These are phyloP conservation scores for Parotocinclus haroldoi DNA, from an alignment of 2,797 vertebrate species.

Conservation along the genomic window DNA sequence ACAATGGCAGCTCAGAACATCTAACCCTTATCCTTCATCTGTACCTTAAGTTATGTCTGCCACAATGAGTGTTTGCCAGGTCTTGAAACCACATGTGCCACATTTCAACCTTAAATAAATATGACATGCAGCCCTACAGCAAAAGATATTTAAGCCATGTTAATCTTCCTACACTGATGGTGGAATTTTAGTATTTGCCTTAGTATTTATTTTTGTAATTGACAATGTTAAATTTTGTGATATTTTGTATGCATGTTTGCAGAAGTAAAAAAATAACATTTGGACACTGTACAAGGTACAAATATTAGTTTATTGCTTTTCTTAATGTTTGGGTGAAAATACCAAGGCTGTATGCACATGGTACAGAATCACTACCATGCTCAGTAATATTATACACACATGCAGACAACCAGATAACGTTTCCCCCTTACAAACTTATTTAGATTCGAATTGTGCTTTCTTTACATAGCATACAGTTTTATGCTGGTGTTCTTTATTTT, in stretches of 20 bases:
- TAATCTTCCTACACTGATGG: constrained; percentile 60
- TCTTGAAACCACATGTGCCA: constrained; percentile 54
- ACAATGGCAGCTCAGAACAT: constrained; percentile 46
- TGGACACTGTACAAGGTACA: constrained; percentile 55
- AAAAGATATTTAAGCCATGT: constrained; percentile 59
- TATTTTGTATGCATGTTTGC: constrained; percentile 60
- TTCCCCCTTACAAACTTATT: not conserved
- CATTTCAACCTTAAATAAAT: constrained; percentile 57
- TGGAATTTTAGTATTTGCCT: constrained; percentile 58
- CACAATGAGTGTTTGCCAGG: constrained; percentile 58
- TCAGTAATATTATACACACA: constrained; percentile 25
- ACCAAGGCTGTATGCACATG: constrained; percentile 38
- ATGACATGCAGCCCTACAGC: constrained; percentile 64
- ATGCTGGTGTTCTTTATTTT: too few species aligned
- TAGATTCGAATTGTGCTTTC: not conserved
- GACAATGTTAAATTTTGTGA: constrained; percentile 66
- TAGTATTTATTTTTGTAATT: too few species aligned
- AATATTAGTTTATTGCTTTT: constrained; percentile 55
- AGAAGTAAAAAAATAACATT: constrained; percentile 52
- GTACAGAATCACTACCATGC: constrained; percentile 48
- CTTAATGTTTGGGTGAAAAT: constrained; percentile 50
- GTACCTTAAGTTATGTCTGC: constrained; percentile 39
- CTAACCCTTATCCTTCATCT: constrained; percentile 45
- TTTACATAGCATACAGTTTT: too few species aligned
- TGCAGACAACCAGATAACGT: not conserved